Evolutionary conservation across 2,113 vertebrate species (phyloP).

Genomic region (Callocephalon fimbriatum): DNA sequence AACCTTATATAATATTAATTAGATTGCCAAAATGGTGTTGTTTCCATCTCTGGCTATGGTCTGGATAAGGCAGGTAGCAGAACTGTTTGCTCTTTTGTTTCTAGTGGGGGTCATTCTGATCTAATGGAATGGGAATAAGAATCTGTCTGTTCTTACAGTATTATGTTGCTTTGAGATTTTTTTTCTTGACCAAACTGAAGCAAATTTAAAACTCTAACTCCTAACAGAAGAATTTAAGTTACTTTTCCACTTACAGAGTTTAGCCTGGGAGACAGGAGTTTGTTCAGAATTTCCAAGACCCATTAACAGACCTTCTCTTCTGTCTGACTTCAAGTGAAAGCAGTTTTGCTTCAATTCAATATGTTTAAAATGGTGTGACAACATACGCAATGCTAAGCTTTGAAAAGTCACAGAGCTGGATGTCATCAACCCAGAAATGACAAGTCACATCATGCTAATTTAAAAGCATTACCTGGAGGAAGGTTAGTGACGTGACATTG

Average conservation of each 20-base stretch:
- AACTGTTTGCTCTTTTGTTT: not conserved
- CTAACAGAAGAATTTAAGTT: not conserved
- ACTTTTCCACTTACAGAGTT: not conserved
- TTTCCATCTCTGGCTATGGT: not conserved
- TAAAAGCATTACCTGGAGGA: not conserved
- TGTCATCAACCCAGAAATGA: constrained; percentile 34
- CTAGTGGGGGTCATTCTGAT: not conserved
- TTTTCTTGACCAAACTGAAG: not conserved
- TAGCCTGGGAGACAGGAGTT: not conserved
- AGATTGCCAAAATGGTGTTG: not conserved
- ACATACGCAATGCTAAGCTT: not conserved
- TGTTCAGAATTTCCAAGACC: not conserved
- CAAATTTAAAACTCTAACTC: not conserved
- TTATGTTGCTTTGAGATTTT: not conserved
- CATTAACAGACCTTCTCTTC: not conserved
- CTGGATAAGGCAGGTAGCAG: not conserved
- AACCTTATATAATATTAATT: rapidly evolving
- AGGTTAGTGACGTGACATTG: not conserved
- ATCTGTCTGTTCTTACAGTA: not conserved
- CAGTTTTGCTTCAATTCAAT: not conserved
- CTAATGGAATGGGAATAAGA: not conserved
- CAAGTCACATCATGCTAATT: constrained; percentile 1
- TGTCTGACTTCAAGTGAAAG: not conserved
- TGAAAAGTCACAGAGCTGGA: not conserved
- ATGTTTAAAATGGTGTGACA: not conserved